Evolutionary conservation across 53 echinoderm and acorn worm species (phyloP), one percentile per base, ranked within the genome.

Genomic region (Zoroaster sp.): DNA sequence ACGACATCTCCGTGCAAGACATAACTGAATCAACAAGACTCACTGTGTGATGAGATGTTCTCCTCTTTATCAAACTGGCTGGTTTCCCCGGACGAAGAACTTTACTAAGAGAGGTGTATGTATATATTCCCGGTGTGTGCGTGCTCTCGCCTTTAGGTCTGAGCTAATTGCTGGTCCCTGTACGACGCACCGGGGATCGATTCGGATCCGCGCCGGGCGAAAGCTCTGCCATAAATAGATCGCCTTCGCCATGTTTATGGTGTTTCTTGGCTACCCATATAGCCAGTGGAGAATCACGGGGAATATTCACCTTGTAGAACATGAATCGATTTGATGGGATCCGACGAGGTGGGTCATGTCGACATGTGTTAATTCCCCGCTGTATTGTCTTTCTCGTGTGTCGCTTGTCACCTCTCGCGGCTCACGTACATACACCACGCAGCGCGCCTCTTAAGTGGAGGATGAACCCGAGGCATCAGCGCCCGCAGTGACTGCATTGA

Each of bases 311-410:
- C 81, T 17, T 67, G 67, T 81, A 81, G 54, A 81, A 81, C 81
- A 81, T 81, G 81, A 81, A 81, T 81, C 81, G 81, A 81, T 81
- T 81, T 66, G 39, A 20, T 40, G 66, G 67, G 81, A 66, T 66
- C 81, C 41, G 81, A 42, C 41, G 81, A 67, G 81, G 23, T 63
- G 67, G 66, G 81, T 81, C 66, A 67, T 81, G 63, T 63, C 81
- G 81, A 43, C 66, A 81, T 67, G 67, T 67, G 66, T 66, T 67
- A 81, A 81, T 81, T 81, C 81, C 81, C 66, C 42, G 28, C 67
- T 41, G 81, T 66, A 81, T 81, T 41, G 81, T 81, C 81, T 81
- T 67, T 81, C 81, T 42, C 21, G 40, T 74, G 74, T 40, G 74
- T 15, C 13, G 47, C 32, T 28, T 76, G 51, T 47, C 49, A 52